Evolutionary conservation across 2,113 vertebrate species (phyloP), one percentile per base, ranked within the genome.

Genomic region (Rhombomys opimus): DNA sequence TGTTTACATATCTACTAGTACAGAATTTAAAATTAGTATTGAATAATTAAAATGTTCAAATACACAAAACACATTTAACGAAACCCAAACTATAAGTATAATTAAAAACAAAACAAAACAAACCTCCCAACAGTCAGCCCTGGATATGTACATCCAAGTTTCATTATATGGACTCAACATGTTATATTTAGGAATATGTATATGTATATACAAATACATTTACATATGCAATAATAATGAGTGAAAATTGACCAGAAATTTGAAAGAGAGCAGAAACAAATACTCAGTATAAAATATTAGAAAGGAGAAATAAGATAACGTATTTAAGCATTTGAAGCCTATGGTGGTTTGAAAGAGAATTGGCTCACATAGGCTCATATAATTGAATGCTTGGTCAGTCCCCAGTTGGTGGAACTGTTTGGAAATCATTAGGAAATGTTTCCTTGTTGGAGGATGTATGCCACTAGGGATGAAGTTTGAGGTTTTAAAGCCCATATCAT

Each of bases 321-420:
- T 30, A 80, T 75, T 91, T 93, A 87, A 94, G 22, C 25, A 87
- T 30, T 92, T 76, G 61, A 94, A 95, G 27, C 5, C 57, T 32
- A 30, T 84, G 23, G 23, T 84, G 23, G n/a, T 41, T 63, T 30
- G n/a, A 41, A 41, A 30, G 4, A 84, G 38, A 41, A 27, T 84
- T 30, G 59, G 20, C 22, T 17, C 35, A 6, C n/a, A 84, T 63
- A 41, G 12, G 35, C 7, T 61, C 80, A 38, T 61, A 84, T 61
- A 63, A n/a, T 61, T 63, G n/a, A 41, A 41, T 4, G 14, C 14
- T 63, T 84, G 59, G 23, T 57, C 57, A 57, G 57, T 63, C 7
- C 7, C 10, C 14, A 30, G 59, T 27, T 63, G 80, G 12, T 32
- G 12, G 7, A 61, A 82, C 35, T 61, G 22, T 61, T 35, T 61